phyloP scores from a whole-genome alignment of 2,888 invertebrate species.

The Drosophila macrospina region DNA sequence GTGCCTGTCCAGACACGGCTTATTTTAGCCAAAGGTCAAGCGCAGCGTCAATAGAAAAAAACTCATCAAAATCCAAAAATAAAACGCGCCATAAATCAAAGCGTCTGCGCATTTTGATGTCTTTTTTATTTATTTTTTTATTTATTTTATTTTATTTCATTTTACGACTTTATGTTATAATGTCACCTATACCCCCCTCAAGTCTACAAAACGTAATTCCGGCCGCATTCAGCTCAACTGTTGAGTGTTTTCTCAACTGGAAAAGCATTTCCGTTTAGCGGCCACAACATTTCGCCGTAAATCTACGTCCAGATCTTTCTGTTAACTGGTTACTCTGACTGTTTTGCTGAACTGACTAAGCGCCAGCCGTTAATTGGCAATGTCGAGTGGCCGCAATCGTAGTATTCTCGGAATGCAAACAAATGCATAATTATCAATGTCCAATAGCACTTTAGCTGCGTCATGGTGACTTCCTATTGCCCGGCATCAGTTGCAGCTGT shows the following conservation, averaged over 20 bases:
- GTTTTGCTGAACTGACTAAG: conserved; percentile 57
- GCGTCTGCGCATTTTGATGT: conserved; percentile 42
- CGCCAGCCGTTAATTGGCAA: conserved; percentile 19
- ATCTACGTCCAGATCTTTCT: conserved; percentile 28
- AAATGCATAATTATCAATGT: conserved; percentile 7
- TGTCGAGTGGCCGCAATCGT: conserved; percentile 7
- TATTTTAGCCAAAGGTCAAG: conserved; percentile 75
- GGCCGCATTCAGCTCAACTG: conserved; percentile 3
- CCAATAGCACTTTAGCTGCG: conserved; percentile 54
- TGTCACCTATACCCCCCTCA: no score
- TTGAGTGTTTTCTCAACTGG: conserved; percentile 18
- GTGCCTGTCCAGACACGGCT: conserved; percentile 62
- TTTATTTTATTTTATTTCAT: conserved; percentile 13
- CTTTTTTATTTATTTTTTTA: no score
- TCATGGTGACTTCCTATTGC: conserved; percentile 55
- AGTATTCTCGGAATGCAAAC: conserved; percentile 40
- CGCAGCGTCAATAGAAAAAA: conserved; percentile 50
- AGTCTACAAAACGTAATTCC: conserved; percentile 49
- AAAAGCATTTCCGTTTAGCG: conserved; percentile 74
- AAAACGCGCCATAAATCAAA: conserved; percentile 58
- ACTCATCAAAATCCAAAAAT: conserved; percentile 61
- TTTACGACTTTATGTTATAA: conserved; percentile 20
- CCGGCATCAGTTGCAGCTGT: neutral
- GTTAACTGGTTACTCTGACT: conserved; percentile 46
- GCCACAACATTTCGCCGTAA: conserved; percentile 52